phyloP scores from a whole-genome alignment of 1,140 invertebrate species.

The Leptopilina clavipes region DNA sequence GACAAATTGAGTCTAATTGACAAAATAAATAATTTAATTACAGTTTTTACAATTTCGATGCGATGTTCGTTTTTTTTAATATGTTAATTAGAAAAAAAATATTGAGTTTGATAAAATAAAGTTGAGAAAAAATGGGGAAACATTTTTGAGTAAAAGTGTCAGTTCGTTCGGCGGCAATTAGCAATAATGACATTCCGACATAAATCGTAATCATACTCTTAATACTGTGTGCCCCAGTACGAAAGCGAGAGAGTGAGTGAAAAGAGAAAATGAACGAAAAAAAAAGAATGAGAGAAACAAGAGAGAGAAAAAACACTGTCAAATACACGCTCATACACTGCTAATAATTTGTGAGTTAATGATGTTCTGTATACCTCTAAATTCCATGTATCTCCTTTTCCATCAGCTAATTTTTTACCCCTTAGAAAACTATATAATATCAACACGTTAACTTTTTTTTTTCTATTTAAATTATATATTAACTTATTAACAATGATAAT shows the following conservation, averaged over 20 bases:
- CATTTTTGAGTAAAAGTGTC: constrained; percentile 54
- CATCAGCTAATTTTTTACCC: constrained; percentile 27
- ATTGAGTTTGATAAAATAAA: not conserved
- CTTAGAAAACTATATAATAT: not conserved
- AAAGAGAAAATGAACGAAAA: not conserved
- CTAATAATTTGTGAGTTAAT: constrained; percentile 50
- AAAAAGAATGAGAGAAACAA: not conserved
- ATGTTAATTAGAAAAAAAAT: too few species aligned
- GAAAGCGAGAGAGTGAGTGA: constrained; percentile 46
- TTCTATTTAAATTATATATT: not conserved
- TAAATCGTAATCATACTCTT: constrained; percentile 67
- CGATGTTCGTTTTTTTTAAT: too few species aligned
- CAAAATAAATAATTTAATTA: not conserved
- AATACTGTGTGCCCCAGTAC: constrained; percentile 68
- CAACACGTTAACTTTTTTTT: not conserved
- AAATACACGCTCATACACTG: constrained; percentile 74
- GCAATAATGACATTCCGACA: constrained; percentile 71
- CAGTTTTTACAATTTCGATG: not conserved
- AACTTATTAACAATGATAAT: too few species aligned
- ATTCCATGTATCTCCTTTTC: constrained; percentile 40
- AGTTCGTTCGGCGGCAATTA: constrained; percentile 66
- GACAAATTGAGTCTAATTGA: too few species aligned
- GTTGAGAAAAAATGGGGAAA: constrained; percentile 35
- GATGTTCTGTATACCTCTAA: constrained; percentile 41
- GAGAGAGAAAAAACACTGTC: constrained; percentile 67